phyloP scores from a whole-genome alignment of 1,140 invertebrate species.

The Rhagoletis zephyria region DNA sequence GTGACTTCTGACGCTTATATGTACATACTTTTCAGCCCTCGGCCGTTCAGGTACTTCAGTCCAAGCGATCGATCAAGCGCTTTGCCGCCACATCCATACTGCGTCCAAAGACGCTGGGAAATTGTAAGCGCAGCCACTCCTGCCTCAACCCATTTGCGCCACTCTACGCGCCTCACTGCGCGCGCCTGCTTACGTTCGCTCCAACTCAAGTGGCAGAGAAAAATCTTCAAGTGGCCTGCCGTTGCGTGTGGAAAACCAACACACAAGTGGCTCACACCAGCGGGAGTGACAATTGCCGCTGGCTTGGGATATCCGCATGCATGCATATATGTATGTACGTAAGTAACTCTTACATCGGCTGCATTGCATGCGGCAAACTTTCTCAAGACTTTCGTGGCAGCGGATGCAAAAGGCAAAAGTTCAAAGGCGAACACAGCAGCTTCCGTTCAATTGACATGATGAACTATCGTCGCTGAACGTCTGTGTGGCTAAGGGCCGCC shows the following conservation, averaged over 20 bases:
- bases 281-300: conserved; percentile 58
- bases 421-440: conserved; percentile 53
- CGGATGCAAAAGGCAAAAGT: conserved; percentile 33
- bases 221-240: conserved; percentile 41
- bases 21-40: background rate
- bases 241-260: conserved; percentile 51
- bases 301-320: too few species aligned
- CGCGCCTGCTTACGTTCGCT: background rate
- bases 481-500: background rate
- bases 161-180: background rate
- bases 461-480: conserved; percentile 59
- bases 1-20: background rate
- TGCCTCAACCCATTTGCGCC: background rate
- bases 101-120: background rate
- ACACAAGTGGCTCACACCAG: conserved; percentile 73
- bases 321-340: too few species aligned
- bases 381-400: conserved; percentile 13
- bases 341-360: conserved; percentile 57
- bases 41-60: background rate
- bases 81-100: background rate
- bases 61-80: background rate
- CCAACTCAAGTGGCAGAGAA: conserved; percentile 12
- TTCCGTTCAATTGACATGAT: conserved; percentile 71
- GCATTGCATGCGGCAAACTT: conserved; percentile 13
- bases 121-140: background rate